These are phyloP conservation scores for Bugulina stolonifera DNA, from an alignment of 2,888 invertebrate species.

Conservation along the genomic window DNA sequence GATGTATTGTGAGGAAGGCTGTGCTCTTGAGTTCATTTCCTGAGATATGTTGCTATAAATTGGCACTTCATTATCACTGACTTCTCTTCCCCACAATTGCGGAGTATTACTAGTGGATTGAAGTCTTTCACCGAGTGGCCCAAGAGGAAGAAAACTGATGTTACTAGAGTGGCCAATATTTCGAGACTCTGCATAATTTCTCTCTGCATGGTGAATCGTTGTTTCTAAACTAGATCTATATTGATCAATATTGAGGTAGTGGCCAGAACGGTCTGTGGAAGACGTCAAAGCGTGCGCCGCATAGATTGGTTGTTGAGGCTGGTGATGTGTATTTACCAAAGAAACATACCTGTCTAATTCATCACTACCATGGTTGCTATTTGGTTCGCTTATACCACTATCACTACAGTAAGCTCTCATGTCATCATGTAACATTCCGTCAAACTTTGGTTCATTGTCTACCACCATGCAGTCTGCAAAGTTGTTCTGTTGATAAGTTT, in stretches of 20 bases:
- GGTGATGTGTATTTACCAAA: not conserved
- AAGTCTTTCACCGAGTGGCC: not conserved
- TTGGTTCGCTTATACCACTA: slow-evolving; percentile 25
- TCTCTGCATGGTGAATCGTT: not conserved
- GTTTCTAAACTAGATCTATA: not conserved
- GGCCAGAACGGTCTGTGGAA: not conserved
- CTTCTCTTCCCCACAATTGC: not conserved
- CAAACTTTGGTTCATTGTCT: not conserved
- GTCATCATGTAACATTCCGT: not conserved
- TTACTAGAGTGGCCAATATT: not conserved
- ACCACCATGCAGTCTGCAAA: slow-evolving; percentile 12
- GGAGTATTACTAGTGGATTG: not conserved
- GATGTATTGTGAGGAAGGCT: not conserved
- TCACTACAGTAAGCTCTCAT: slow-evolving; percentile 11
- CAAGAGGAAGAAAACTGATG: not conserved
- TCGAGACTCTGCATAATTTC: not conserved
- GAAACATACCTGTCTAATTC: not conserved
- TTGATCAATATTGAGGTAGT: not conserved
- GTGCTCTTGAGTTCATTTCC: not conserved
- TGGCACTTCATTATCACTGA: not conserved
- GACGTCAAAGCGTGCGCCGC: not conserved
- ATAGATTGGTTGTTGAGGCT: not conserved
- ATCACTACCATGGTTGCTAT: slow-evolving; percentile 25
- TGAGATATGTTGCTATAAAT: not conserved
- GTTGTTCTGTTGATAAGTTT: not conserved